Conservation (phyloP, 2,113 vertebrate species). For the Myrmecophaga tridactyla region DNA sequence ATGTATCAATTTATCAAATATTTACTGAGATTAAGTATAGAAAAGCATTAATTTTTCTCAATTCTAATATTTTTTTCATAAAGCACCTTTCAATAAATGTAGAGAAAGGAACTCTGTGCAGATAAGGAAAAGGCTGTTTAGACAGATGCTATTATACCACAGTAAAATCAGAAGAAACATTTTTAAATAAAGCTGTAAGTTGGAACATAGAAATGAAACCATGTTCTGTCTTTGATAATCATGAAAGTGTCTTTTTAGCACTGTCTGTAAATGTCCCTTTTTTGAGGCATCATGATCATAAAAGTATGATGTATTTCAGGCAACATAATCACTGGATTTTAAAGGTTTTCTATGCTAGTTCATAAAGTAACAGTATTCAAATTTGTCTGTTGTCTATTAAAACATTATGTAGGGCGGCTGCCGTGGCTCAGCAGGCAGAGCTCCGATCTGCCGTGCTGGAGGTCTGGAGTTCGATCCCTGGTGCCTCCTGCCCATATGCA, state of each 20-base stretch:
- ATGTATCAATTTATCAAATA: background rate
- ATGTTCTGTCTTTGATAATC: background rate
- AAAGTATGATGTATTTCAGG: background rate
- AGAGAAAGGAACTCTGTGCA: background rate
- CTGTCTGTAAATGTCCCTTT: background rate
- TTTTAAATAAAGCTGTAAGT: background rate
- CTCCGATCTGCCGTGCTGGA: too few relatives aligned
- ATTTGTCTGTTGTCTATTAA: background rate
- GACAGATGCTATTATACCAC: background rate
- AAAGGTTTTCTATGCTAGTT: background rate
- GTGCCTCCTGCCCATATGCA: too few relatives aligned
- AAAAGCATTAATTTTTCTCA: background rate
- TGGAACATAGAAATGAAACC: background rate
- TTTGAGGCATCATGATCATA: background rate
- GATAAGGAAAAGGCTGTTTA: background rate
- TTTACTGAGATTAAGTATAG: background rate
- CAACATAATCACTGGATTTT: background rate
- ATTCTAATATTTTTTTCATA: background rate
- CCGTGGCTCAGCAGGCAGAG: too few relatives aligned
- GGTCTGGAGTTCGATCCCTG: too few relatives aligned
- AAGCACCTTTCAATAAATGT: background rate
- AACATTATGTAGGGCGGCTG: background rate
- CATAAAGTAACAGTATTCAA: background rate
- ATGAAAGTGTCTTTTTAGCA: background rate
- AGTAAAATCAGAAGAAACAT: background rate